A percentile compares a stretch with the other conserved stretches of the same genome.
phyloP scores from a whole-genome alignment of 2,888 invertebrate genomes.

The Caenorhabditis sinica region DNA sequence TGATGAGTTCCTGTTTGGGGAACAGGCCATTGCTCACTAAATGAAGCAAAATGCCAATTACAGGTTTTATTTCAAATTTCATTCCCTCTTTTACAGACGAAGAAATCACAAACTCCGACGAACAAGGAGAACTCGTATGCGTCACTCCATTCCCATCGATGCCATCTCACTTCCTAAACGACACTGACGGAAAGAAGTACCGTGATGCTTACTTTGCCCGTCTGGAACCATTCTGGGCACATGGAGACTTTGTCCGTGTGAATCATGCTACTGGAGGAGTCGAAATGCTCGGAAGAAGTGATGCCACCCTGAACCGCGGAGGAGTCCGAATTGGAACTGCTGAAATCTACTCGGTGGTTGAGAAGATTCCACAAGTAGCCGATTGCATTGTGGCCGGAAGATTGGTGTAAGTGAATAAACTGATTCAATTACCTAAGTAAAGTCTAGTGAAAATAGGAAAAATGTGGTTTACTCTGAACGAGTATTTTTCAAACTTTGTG shows the following conservation, averaged over 20 bases:
- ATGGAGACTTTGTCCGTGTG: conserved; percentile 86
- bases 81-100: conserved; percentile 84
- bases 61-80: too few species aligned
- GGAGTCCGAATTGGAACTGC: conserved; percentile 87
- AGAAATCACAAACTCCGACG: conserved; percentile 79
- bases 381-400: conserved; percentile 86
- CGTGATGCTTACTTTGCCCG: conserved; percentile 75
- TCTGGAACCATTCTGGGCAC: conserved; percentile 86
- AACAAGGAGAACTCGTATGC: conserved; percentile 86
- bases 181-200: conserved; percentile 76
- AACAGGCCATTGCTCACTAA: too few species aligned
- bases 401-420: conserved; percentile 78
- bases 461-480: not conserved
- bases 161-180: conserved; percentile 86
- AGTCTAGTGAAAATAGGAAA: too few species aligned
- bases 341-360: conserved; percentile 87
- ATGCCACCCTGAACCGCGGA: conserved; percentile 86
- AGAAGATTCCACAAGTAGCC: conserved; percentile 85
- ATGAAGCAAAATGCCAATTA: not conserved
- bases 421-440: conserved; percentile 3
- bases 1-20: too few species aligned
- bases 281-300: conserved; percentile 86
- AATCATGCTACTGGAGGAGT: conserved; percentile 86
- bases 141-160: conserved; percentile 86
- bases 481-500: conserved; percentile 5